Percentiles rank a stretch among this genome's conserved stretches.
Conservation (phyloP, 2,797 vertebrate genomes). For the Heteromormyrus szaboi region DNA sequence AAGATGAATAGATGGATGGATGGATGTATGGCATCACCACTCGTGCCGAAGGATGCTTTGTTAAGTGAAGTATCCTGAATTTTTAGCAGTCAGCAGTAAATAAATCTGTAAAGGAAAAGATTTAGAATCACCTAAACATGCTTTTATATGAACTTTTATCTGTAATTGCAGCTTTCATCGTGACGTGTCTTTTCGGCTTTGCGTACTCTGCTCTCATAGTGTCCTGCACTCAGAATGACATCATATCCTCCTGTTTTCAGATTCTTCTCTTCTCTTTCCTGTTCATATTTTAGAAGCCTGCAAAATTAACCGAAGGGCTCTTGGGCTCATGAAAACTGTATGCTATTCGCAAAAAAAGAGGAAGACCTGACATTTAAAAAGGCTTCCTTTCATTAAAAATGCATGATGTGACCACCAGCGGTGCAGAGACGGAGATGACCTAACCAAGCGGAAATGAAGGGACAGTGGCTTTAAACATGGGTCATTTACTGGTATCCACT, state of each 20-base stretch:
- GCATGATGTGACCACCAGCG: not conserved
- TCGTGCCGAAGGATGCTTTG: not conserved
- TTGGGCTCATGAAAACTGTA: not conserved
- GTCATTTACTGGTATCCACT: not conserved
- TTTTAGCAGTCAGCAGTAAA: not conserved
- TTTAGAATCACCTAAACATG: not conserved
- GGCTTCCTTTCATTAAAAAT: not conserved
- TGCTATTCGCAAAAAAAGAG: not conserved
- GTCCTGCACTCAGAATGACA: not conserved
- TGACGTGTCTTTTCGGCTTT: not conserved
- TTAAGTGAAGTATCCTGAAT: not conserved
- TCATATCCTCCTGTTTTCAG: not conserved
- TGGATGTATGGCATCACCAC: not conserved
- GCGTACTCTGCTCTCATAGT: not conserved
- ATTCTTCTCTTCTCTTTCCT: not conserved
- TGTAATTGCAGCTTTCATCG: not conserved
- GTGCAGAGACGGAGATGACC: not conserved
- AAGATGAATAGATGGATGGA: not conserved
- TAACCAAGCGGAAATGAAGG: not conserved
- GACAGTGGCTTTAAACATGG: not conserved
- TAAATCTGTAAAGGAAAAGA: not conserved
- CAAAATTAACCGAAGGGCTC: not conserved
- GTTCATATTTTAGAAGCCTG: not conserved
- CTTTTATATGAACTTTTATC: not conserved
- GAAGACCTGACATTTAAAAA: constrained; percentile 1